phyloP scores from a whole-genome alignment of 2,888 invertebrate genomes.

The Apotomis turbidana region DNA sequence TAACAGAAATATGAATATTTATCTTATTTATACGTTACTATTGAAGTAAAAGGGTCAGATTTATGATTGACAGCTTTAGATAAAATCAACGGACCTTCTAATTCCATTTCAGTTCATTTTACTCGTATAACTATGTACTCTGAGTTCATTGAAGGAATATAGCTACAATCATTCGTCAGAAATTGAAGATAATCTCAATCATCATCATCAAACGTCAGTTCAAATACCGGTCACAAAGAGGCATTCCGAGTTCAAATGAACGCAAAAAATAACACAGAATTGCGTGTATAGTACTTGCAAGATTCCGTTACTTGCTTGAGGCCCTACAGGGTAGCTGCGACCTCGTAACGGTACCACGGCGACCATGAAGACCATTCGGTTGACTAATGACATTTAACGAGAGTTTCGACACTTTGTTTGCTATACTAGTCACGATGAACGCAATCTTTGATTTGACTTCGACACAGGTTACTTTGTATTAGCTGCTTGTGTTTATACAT shows the following conservation, averaged over 20 bases:
- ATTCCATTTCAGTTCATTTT: neutral
- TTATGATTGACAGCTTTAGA: slow-evolving; percentile 55
- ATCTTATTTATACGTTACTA: slow-evolving; percentile 63
- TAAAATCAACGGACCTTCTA: slow-evolving; percentile 20
- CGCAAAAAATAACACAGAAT: slow-evolving; percentile 35
- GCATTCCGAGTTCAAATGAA: slow-evolving; percentile 7
- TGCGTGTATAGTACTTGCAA: slow-evolving; percentile 34
- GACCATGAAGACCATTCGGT: slow-evolving; percentile 12
- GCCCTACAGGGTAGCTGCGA: slow-evolving; percentile 49
- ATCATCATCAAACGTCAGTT: neutral
- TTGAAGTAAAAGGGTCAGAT: slow-evolving; percentile 46
- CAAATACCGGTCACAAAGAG: slow-evolving; percentile 7
- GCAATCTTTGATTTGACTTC: neutral
- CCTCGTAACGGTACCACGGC: slow-evolving; percentile 49
- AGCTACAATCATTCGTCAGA: no score
- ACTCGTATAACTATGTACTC: no score
- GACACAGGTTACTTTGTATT: no score
- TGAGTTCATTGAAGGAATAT: no score
- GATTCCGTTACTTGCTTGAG: slow-evolving; percentile 42
- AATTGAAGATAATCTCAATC: no score
- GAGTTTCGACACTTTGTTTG: slow-evolving; percentile 11
- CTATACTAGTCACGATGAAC: neutral
- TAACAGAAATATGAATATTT: slow-evolving; percentile 72
- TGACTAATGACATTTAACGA: slow-evolving; percentile 34
- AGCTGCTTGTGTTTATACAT: no score